Conservation (phyloP, 2,888 invertebrate genomes). For the Scrobipalpa costella region DNA sequence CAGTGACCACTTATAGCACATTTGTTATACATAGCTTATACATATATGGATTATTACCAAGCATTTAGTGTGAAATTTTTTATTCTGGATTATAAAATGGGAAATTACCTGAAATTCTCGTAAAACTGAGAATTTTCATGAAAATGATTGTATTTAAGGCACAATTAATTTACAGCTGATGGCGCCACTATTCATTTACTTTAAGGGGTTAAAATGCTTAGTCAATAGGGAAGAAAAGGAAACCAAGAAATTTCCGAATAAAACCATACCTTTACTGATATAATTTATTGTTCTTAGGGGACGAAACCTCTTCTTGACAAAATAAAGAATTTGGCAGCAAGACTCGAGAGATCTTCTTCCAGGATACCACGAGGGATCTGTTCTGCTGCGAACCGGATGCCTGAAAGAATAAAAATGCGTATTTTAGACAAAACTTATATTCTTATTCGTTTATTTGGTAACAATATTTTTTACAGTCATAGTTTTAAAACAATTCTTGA, state of each 20-base stretch:
- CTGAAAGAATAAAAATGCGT: constrained; percentile 44
- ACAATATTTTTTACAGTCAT: too few species aligned
- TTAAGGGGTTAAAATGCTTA: not conserved
- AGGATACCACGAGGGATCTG: constrained; percentile 56
- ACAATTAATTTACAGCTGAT: too few species aligned
- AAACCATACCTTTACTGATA: constrained; percentile 24
- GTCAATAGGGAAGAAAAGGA: not conserved
- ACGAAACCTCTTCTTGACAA: constrained; percentile 48
- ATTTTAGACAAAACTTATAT: not conserved
- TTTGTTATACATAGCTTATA: too few species aligned
- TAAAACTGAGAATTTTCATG: too few species aligned
- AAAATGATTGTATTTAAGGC: too few species aligned
- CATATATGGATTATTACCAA: too few species aligned
- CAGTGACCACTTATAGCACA: too few species aligned
- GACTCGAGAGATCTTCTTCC: constrained; percentile 63
- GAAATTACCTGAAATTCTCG: too few species aligned
- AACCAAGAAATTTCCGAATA: not conserved
- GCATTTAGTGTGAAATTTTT: too few species aligned
- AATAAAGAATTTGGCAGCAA: constrained; percentile 58
- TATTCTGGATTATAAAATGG: too few species aligned
- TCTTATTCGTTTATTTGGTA: not conserved
- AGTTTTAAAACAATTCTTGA: too few species aligned
- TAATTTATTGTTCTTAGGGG: constrained; percentile 49
- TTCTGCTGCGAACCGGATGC: constrained; percentile 42
- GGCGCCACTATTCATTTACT: too few species aligned